phyloP scores from a whole-genome alignment of 2,113 vertebrate genomes.

The Spilogale gracilis region DNA sequence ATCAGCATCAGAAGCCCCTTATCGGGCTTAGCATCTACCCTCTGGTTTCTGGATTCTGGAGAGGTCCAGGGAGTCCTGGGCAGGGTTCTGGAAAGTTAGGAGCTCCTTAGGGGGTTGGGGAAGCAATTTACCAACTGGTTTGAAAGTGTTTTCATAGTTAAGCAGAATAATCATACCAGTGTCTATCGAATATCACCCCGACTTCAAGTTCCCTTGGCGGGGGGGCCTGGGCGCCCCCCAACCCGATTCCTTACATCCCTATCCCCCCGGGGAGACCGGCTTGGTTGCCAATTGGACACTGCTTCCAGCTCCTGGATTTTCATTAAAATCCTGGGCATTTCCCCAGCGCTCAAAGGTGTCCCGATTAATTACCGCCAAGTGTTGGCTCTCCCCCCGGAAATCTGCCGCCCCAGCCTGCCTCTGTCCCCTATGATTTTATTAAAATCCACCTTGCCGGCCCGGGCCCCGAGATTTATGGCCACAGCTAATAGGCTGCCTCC shows the following conservation, averaged over 20 bases:
- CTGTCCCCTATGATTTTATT: constrained; percentile 89
- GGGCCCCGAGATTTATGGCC: constrained; percentile 87
- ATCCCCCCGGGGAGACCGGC: constrained; percentile 30
- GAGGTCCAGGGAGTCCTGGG: background rate
- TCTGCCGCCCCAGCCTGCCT: constrained; percentile 86
- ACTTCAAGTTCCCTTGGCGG: background rate
- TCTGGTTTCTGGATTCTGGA: background rate
- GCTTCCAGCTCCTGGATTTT: constrained; percentile 79
- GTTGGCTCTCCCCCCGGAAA: constrained; percentile 88
- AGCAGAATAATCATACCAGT: background rate
- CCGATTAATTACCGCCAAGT: constrained; percentile 89
- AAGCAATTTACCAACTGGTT: background rate
- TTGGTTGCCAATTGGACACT: constrained; percentile 59
- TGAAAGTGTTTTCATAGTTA: too few relatives aligned
- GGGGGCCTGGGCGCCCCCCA: background rate
- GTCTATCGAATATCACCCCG: background rate
- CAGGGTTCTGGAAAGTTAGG: background rate
- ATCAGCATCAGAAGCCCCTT: background rate
- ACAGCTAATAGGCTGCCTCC: constrained; percentile 90
- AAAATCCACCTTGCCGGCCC: constrained; percentile 89
- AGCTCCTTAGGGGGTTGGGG: background rate
- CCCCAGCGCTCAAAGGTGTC: constrained; percentile 85
- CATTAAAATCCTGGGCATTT: constrained; percentile 86
- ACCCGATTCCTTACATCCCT: background rate
- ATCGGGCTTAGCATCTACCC: background rate